Conservation (phyloP, 1,140 invertebrate genomes). For the Drosophila ficusphila region DNA sequence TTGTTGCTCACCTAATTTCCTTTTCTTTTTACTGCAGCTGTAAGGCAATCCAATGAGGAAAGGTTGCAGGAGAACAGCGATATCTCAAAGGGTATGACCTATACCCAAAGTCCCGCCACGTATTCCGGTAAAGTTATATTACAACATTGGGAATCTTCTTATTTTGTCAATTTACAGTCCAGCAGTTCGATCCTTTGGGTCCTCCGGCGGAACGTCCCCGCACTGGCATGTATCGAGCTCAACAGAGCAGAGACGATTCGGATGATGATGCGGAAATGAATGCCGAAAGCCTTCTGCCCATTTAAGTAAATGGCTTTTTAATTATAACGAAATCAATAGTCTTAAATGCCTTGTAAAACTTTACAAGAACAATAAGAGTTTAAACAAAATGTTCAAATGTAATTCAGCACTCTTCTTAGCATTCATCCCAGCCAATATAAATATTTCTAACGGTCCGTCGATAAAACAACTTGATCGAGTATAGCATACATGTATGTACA, state of each 20-base stretch:
- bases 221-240: constrained; percentile 88
- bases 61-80: constrained; percentile 49
- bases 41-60: constrained; percentile 57
- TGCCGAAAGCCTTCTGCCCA: constrained; percentile 92
- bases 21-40: constrained; percentile 8
- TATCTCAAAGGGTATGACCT: constrained; percentile 13
- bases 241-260: constrained; percentile 90
- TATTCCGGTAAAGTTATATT: neutral
- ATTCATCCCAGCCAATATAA: no score
- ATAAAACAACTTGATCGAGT: no score
- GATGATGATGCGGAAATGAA: constrained; percentile 92
- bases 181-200: constrained; percentile 89
- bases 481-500: no score
- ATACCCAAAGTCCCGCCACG: neutral
- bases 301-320: constrained; percentile 38
- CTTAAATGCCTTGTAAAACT: no score
- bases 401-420: no score
- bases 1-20: neutral
- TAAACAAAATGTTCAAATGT: no score
- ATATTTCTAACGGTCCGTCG: no score
- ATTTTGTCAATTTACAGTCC: neutral
- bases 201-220: constrained; percentile 90
- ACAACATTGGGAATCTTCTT: neutral
- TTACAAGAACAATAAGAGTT: no score
- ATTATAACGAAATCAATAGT: neutral